These are phyloP conservation scores for Magallana ariakensis DNA, from an alignment of 1,140 invertebrate species.

Conservation along the genomic window DNA sequence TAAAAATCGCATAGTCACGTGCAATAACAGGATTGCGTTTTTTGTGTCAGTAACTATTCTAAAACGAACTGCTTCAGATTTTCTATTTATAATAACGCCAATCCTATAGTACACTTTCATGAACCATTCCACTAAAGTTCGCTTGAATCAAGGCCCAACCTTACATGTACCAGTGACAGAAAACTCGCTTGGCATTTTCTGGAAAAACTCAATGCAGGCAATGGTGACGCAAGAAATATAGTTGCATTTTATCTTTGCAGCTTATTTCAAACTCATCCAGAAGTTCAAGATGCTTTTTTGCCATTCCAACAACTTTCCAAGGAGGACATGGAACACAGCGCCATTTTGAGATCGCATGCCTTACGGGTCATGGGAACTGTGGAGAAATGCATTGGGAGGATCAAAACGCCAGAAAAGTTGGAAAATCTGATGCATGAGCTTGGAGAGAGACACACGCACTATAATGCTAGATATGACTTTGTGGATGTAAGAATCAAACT, in stretches of 20 bases:
- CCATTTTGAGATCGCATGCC: constrained; percentile 79
- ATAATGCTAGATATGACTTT: constrained; percentile 82
- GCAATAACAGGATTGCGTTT: too few relatives aligned
- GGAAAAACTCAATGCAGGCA: too few relatives aligned
- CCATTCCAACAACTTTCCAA: constrained; percentile 80
- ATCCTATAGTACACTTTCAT: too few relatives aligned
- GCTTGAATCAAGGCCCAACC: too few relatives aligned
- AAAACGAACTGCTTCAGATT: too few relatives aligned
- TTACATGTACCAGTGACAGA: too few relatives aligned
- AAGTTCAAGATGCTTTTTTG: constrained; percentile 78
- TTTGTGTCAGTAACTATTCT: too few relatives aligned
- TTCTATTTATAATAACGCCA: too few relatives aligned
- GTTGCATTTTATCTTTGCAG: constrained; percentile 10
- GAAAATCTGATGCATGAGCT: constrained; percentile 81
- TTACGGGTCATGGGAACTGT: constrained; percentile 83
- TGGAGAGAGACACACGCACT: constrained; percentile 81
- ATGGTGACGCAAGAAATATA: too few relatives aligned
- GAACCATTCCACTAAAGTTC: too few relatives aligned
- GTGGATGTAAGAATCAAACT: constrained; percentile 83
- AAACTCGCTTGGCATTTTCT: too few relatives aligned
- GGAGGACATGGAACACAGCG: constrained; percentile 81
- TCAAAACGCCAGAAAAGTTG: constrained; percentile 82
- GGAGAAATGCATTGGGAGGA: constrained; percentile 82
- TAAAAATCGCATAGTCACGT: too few relatives aligned
- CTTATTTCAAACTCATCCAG: constrained; percentile 50